phyloP scores from a whole-genome alignment of 1,140 invertebrate genomes.

The Cyphomyrmex costatus region DNA sequence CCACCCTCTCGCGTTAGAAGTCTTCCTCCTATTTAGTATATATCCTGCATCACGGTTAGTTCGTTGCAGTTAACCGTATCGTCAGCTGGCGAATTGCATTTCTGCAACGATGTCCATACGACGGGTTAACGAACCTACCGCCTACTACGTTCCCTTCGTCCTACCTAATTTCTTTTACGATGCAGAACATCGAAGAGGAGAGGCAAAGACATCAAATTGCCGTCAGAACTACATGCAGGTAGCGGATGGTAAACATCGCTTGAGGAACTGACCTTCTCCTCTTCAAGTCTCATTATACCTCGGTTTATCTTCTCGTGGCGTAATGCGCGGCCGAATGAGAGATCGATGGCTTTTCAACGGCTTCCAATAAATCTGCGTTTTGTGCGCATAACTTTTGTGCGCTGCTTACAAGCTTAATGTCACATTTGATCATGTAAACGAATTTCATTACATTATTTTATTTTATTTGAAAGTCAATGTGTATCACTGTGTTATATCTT shows the following conservation, averaged over 20 bases:
- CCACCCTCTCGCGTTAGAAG: background rate
- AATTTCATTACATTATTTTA: background rate
- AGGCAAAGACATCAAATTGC: constrained; percentile 55
- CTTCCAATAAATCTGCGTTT: constrained; percentile 49
- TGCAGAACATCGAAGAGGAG: constrained; percentile 60
- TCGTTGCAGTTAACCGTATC: constrained; percentile 79
- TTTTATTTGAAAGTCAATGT: background rate
- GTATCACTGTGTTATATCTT: too few relatives aligned
- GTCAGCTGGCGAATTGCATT: constrained; percentile 82
- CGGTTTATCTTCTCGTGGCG: constrained; percentile 17
- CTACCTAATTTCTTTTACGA: constrained; percentile 38
- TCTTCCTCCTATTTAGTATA: constrained; percentile 35
- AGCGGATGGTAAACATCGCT: constrained; percentile 46
- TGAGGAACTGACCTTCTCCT: constrained; percentile 59
- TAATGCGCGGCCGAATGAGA: constrained; percentile 13
- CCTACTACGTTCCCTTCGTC: constrained; percentile 9
- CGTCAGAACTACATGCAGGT: constrained; percentile 17
- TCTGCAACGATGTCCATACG: constrained; percentile 61
- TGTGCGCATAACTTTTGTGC: background rate
- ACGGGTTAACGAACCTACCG: constrained; percentile 73
- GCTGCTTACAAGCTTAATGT: background rate
- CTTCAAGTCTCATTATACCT: constrained; percentile 30
- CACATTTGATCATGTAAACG: background rate
- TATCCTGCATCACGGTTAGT: constrained; percentile 68
- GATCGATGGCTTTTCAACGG: constrained; percentile 44